phyloP scores from a whole-genome alignment of 2,113 vertebrate genomes.

The Orcinus orca region DNA sequence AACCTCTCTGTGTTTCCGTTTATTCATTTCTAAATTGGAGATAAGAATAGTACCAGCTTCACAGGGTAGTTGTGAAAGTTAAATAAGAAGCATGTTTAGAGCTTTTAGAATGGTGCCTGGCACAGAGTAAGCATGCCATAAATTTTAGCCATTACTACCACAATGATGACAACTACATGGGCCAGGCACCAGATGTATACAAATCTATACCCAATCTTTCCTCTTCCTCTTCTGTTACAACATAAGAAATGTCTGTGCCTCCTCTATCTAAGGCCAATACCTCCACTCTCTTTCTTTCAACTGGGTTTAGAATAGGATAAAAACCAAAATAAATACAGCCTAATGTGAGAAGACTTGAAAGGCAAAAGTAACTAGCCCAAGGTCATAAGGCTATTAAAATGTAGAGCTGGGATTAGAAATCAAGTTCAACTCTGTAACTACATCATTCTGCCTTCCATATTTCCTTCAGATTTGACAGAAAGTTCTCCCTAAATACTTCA shows the following conservation, averaged over 20 bases:
- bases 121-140: neutral
- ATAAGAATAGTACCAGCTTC: neutral
- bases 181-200: neutral
- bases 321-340: neutral
- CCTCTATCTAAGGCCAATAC: neutral
- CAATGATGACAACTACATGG: neutral
- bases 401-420: neutral
- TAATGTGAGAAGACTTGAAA: neutral
- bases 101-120: neutral
- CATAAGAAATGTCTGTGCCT: neutral
- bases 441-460: neutral
- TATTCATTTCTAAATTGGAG: slow-evolving; percentile 7
- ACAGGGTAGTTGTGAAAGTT: neutral
- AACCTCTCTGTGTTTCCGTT: slow-evolving; percentile 1
- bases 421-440: slow-evolving; percentile 1
- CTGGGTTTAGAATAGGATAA: neutral
- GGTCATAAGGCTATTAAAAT: slow-evolving; percentile 36
- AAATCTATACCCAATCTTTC: neutral
- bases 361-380: slow-evolving; percentile 20
- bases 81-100: neutral
- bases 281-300: neutral
- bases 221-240: neutral
- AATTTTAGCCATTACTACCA: neutral
- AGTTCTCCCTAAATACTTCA: slow-evolving; percentile 32
- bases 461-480: slow-evolving; percentile 32